These are phyloP conservation scores for Anomalospiza imberbis DNA, from an alignment of 2,797 vertebrate genomes.

Conservation along the genomic window DNA sequence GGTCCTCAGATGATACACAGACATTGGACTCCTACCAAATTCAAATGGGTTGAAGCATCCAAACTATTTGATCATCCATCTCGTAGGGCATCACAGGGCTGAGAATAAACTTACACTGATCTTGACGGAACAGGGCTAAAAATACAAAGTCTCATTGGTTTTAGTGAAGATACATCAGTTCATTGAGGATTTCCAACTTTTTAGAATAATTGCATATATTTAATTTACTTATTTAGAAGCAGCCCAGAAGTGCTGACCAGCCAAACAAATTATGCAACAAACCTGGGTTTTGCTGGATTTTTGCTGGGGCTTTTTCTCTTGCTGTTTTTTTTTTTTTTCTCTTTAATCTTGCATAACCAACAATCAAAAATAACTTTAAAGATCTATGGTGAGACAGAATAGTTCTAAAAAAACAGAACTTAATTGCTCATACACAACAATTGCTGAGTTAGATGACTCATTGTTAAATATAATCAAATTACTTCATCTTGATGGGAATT, in stretches of 20 bases:
- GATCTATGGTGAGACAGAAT: neutral
- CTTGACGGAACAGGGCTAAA: neutral
- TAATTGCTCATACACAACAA: neutral
- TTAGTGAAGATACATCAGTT: neutral
- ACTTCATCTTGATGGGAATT: neutral
- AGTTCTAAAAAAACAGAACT: neutral
- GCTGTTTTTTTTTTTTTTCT: too few relatives aligned
- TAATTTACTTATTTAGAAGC: neutral
- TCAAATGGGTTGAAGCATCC: neutral
- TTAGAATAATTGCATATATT: neutral
- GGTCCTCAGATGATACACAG: neutral
- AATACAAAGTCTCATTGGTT: neutral
- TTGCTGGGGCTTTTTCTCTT: neutral
- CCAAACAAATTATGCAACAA: neutral
- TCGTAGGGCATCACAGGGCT: neutral
- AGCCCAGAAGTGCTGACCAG: neutral
- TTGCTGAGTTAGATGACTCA: neutral
- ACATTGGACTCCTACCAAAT: neutral
- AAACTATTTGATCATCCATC: accelerated
- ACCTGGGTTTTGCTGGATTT: neutral
- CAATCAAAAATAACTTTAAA: neutral
- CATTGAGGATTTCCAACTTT: neutral
- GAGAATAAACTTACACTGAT: neutral
- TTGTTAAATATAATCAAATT: neutral
- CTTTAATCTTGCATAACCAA: neutral